Evolutionary conservation across 2,888 invertebrate species (phyloP).

Genomic region (Orthosia gothica): DNA sequence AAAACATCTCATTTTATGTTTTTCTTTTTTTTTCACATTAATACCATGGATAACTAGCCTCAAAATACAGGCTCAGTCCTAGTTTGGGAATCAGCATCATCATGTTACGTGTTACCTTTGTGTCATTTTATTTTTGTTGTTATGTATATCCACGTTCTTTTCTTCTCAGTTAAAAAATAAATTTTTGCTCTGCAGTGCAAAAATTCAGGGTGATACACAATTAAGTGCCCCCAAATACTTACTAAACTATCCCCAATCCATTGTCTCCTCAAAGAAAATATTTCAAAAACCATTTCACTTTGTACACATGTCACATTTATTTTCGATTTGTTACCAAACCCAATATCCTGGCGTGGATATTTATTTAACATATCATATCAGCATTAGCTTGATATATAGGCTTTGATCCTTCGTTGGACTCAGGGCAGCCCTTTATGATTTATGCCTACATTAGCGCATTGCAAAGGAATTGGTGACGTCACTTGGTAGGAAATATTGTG

Average conservation of each 20-base stretch:
- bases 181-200: not conserved
- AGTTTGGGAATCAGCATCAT: no score
- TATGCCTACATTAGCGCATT: slow-evolving; percentile 85
- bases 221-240: not conserved
- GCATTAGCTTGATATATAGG: slow-evolving; percentile 91
- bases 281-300: slow-evolving; percentile 71
- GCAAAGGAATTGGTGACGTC: slow-evolving; percentile 78
- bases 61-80: no score
- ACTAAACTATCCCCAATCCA: not conserved
- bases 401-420: slow-evolving; percentile 85
- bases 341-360: slow-evolving; percentile 89
- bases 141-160: not conserved
- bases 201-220: not conserved
- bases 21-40: no score
- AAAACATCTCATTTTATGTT: no score
- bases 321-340: slow-evolving; percentile 80
- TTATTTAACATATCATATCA: slow-evolving; percentile 91
- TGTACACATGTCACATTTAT: slow-evolving; percentile 84
- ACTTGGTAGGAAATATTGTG: slow-evolving; percentile 60
- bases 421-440: slow-evolving; percentile 80
- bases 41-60: no score
- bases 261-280: slow-evolving; percentile 54
- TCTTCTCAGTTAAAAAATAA: not conserved
- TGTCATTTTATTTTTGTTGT: no score
- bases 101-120: no score